Conservation (phyloP, 2,888 invertebrate genomes). For the Melitaea athalia region DNA sequence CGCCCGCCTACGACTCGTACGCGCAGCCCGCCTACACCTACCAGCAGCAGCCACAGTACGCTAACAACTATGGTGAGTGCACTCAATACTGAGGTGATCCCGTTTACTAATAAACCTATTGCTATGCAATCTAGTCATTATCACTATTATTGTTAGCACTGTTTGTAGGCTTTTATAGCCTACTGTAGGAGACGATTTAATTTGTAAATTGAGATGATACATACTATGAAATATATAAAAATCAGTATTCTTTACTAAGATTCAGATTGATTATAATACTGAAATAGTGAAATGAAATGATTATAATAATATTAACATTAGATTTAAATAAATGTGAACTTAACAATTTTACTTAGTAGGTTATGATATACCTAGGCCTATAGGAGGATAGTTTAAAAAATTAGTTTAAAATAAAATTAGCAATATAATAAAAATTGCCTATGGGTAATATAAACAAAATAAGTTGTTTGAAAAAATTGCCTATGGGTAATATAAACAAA, state of each 20-base stretch:
- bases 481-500: no score
- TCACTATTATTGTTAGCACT: constrained; percentile 6
- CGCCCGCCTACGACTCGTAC: constrained; percentile 68
- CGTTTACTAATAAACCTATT: background rate
- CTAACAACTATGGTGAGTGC: constrained; percentile 72
- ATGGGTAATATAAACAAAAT: no score
- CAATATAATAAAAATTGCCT: no score
- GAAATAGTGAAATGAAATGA: no score
- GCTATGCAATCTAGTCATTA: constrained; percentile 7
- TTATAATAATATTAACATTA: background rate
- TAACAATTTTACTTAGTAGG: no score
- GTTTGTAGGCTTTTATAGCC: background rate
- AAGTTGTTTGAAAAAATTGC: no score
- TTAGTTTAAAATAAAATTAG: no score
- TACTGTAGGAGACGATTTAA: background rate
- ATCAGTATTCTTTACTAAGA: no score
- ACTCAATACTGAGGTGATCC: constrained; percentile 10
- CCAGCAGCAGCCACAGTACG: constrained; percentile 68
- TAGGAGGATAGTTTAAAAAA: no score
- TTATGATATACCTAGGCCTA: no score
- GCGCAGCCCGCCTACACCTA: constrained; percentile 68
- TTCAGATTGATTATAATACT: no score
- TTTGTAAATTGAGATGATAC: background rate
- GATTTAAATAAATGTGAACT: background rate
- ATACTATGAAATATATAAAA: no score